Evolutionary conservation across 2,888 invertebrate species (phyloP), one percentile per base, ranked within the genome.

Genomic region (Phaedon cochleariae): DNA sequence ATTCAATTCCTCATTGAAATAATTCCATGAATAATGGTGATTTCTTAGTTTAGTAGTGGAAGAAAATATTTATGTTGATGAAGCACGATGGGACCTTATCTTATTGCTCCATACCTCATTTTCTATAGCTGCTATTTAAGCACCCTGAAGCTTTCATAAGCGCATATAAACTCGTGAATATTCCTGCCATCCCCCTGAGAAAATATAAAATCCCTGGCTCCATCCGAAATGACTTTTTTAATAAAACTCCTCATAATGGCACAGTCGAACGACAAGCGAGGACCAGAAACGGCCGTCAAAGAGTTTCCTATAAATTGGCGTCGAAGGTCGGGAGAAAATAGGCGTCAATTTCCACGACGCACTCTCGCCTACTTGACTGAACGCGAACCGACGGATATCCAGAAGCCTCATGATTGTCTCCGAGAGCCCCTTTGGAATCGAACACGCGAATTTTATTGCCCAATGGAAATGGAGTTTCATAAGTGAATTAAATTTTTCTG

Each of bases 221-320:
- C 62, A 45, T 59, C 49, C 41, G 34, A 62, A 65, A 66, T 62
- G 66, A 66, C 62, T 66, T 66, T 66, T 66, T 66, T 66, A 66
- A 66, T 66, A 66, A 66, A 62, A 66, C 59, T 59, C 45, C 59
- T 62, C 62, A 62, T 65, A 65, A 65, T 62, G 62, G 65, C 45
- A 58, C 58, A 62, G 61, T 65, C 59, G 51, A 41, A 46, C 62
- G 59, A 62, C 62, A 65, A 55, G 37, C 18, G 41, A 15, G n/a
- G 52, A 29, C 34, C 65, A 60, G 60, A 68, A 68, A 65, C 59
- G 68, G 48, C 64, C 63, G 54, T 68, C 68, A 68, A 65, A 68
- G 57, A 41, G 61, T 61, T 65, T 61, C 64, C 45, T 45, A 52
- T 52, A 62, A 67, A 69, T 66, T 67, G 69, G 59, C 64, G 64